Evolutionary conservation across 37 sponge, comb jelly and placozoan genomes (phyloP), one percentile per base, ranked within the genome.

Genomic region (Agelas oroides): DNA sequence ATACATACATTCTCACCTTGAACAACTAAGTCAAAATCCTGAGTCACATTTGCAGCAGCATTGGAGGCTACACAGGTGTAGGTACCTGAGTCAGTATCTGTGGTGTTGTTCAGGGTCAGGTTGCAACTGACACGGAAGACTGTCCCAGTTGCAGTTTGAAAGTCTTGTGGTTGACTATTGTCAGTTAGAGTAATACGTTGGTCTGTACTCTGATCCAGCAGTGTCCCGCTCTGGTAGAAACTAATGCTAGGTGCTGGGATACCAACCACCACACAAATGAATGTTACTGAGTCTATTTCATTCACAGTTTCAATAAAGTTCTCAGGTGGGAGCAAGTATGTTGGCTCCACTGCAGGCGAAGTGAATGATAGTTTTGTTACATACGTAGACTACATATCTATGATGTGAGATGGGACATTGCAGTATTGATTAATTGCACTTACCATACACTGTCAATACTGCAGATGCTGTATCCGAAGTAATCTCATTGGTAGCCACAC

Each of bases 241-340:
- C 32, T 25, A 53, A 94, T 86, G 58, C 39, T 54, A 5, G 94
- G 94, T 15, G 81, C 62, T 41, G 94, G 94, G 27, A 79, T 40
- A 67, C 88, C 94, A 69, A 35, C 66, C 59, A 85, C 91, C 23
- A 31, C 81, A 53, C 94, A 94, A 37, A 62, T 71, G 33, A 89
- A 64, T 31, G 75, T 82, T 12, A 82, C 75, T 28, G 76, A 38
- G 1, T 70, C 65, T 33, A 65, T 62, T 60, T 85, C 64, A 33
- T 84, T 79, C 28, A 73, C 79, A 21, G 58, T 38, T 38, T 79
- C 39, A 19, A 23, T 27, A 27, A 52, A 52, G 23, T 17, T 37
- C 20, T 28, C 27, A 14, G 27, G 52, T 73, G 73, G 73, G 28
- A 53, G 38, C 46, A 46, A 12, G 52, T 52, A 52, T 8, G 46